Evolutionary conservation across 2,113 vertebrate genomes (phyloP), one percentile per base, ranked within the genome.

Genomic region (Myiozetetes cayanensis): DNA sequence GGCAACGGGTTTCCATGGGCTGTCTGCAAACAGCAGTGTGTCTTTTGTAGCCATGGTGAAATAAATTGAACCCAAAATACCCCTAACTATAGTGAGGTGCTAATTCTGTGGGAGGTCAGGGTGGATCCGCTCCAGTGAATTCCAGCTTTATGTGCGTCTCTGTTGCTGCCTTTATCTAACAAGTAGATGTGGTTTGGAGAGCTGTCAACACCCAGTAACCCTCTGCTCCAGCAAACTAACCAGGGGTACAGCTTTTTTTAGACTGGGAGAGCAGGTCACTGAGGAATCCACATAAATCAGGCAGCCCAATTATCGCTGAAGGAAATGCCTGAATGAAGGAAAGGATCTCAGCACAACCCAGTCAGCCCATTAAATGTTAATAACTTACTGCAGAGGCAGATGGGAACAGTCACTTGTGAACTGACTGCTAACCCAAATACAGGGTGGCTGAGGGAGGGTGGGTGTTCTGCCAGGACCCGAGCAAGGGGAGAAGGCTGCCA

Each of bases 31-130:
- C 58, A 97, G 77, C 53, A 87, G 46, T 46, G 71, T 71, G 30
- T 41, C 85, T 89, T 91, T 75, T 44, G 94, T 83, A 95, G 91
- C 81, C 92, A 95, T 93, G 96, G 95, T 81, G 72, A 96, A 95
- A 89, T 74, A 91, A 55, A 88, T 41, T 70, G 80, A 89, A 81
- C 76, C n/a, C 86, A 94, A 95, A 96, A 95, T 70, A 94, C 25
- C 89, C 65, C 37, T 44, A 43, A 58, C 49, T 37, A 44, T 23
- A 75, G 77, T 0, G 39, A 91, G 91, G 82, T 89, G 87, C 58
- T 91, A 86, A 82, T 89, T 85, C 78, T 63, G 39, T 71, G 71
- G 87, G 92, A 88, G 87, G 82, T 74, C 87, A 88, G 50, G 56
- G 82, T 87, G 87, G 77, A 94, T 62, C 56, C 80, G 59, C 56